Base-by-base conservation (phyloP, 2,888 invertebrate genomes). In the Cataglyphis cursor region DNA sequence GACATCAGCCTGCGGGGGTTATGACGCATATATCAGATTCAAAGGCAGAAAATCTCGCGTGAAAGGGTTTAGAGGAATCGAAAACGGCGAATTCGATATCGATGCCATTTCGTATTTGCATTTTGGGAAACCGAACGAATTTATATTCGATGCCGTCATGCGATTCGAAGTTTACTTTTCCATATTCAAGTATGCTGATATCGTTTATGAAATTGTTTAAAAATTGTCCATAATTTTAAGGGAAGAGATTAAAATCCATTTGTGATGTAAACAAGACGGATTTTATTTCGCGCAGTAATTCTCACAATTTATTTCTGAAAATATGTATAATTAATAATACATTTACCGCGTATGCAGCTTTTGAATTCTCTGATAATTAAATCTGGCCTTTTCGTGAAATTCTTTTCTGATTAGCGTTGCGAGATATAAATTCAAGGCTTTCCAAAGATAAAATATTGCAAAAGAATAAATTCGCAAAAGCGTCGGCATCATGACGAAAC, bases 81-180 rank as follows among this genome's bases (percentile, higher is more conserved):
- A 81, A 87, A 90, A 87, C 82, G 89, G 84, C 83, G 89, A 88
- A 90, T 88, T 89, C 83, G 90, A 90, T 90, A 80, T 83, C 75
- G 57, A 68, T 18, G 82, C 81, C 81, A 88, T 89, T 74, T 83
- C 89, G 73, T 76, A 83, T 87, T 87, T 81, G 81, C 80, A 68
- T 83, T 84, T 86, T 65, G 83, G 74, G 68, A 82, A 87, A 78
- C 35, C 73, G 83, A 75, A 59, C 64, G 81, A 84, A 86, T 84
- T 84, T 81, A 74, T 75, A 57, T 64, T 59, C 57, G 80, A 59
- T 38, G 48, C 57, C 75, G 81, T 74, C 74, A 38, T 28, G 64
- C 68, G 85, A 81, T 82, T 83, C 81, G 24, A 61, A 28, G 54
- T 35, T 38, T 51, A 70, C 70, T 66, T 70, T 80, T 83, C 80